Percentiles rank a stretch among this genome's conserved stretches.
These are phyloP conservation scores for Orycteropus afer DNA, from an alignment of 2,113 vertebrate species.

Conservation along the genomic window DNA sequence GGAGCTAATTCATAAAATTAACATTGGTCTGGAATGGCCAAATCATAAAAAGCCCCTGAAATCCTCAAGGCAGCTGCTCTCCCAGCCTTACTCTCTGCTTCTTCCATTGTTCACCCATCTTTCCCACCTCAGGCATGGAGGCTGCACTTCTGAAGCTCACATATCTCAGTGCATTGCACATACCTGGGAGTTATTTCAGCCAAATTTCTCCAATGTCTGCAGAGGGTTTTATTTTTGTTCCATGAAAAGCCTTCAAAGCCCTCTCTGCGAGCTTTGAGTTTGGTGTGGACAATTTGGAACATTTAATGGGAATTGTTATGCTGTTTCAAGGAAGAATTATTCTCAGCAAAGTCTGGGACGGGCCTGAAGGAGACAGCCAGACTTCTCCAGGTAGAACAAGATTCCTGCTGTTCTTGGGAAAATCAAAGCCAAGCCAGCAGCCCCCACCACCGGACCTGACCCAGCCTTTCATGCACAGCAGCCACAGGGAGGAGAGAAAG, in stretches of 20 bases:
- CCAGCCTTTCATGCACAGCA: slow-evolving; percentile 82
- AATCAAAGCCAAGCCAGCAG: slow-evolving; percentile 83
- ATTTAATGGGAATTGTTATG: slow-evolving; percentile 65
- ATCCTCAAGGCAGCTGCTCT: neutral
- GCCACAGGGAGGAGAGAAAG: slow-evolving; percentile 83
- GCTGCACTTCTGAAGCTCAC: neutral
- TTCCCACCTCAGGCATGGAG: neutral
- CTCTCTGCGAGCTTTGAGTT: slow-evolving; percentile 71
- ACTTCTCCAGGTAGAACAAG: slow-evolving; percentile 81
- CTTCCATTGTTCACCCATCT: neutral
- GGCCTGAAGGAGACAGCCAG: slow-evolving; percentile 84
- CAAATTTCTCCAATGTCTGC: slow-evolving; percentile 15
- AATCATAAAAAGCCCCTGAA: neutral
- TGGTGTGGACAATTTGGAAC: slow-evolving; percentile 68
- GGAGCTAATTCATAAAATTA: neutral
- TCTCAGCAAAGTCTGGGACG: slow-evolving; percentile 75
- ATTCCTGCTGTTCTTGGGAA: slow-evolving; percentile 81
- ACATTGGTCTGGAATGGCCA: neutral
- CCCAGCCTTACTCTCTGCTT: neutral
- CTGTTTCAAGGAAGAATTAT: slow-evolving; percentile 68
- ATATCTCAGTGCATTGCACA: neutral
- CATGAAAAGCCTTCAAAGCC: slow-evolving; percentile 76
- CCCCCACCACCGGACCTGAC: slow-evolving; percentile 81
- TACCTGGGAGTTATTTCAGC: slow-evolving; percentile 52
- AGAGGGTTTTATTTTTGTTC: slow-evolving; percentile 74